These are phyloP conservation scores for Tolypeutes matacus DNA, from an alignment of 2,797 vertebrate genomes.

Conservation along the genomic window DNA sequence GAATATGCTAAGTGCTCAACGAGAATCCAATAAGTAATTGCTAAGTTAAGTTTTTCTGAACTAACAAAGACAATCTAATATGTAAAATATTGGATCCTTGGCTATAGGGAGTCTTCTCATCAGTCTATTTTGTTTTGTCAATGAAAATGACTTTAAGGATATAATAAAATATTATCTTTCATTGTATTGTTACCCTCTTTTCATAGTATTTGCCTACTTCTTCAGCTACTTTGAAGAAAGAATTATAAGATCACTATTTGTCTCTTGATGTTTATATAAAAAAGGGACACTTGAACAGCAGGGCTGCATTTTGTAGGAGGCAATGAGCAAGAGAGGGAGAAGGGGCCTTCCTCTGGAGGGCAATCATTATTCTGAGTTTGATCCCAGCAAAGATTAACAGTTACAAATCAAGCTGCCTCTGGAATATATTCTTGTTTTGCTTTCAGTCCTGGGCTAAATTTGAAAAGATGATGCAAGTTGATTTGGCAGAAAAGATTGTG, in stretches of 20 bases:
- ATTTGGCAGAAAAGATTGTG: neutral
- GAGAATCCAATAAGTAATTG: neutral
- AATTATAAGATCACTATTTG: constrained; percentile 47
- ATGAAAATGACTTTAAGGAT: neutral
- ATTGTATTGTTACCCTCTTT: constrained; percentile 15
- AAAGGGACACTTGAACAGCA: neutral
- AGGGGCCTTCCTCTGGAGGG: neutral
- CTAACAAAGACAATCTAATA: constrained; percentile 21
- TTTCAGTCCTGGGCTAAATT: constrained; percentile 24
- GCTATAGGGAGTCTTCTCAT: neutral
- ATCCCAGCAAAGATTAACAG: constrained; percentile 15
- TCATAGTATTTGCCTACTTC: neutral
- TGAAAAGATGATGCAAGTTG: constrained; percentile 25
- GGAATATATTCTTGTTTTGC: constrained; percentile 7
- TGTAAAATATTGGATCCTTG: neutral
- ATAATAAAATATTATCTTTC: neutral
- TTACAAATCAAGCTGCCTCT: neutral
- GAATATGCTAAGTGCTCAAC: neutral
- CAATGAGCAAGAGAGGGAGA: neutral
- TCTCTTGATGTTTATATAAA: constrained; percentile 10
- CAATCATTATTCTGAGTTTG: constrained; percentile 1
- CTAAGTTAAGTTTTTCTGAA: constrained; percentile 42
- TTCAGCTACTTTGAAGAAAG: neutral
- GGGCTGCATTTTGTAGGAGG: neutral
- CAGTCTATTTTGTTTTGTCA: constrained; percentile 22